These are phyloP conservation scores for Aix galericulata DNA, from an alignment of 2,113 vertebrate genomes.

Conservation along the genomic window DNA sequence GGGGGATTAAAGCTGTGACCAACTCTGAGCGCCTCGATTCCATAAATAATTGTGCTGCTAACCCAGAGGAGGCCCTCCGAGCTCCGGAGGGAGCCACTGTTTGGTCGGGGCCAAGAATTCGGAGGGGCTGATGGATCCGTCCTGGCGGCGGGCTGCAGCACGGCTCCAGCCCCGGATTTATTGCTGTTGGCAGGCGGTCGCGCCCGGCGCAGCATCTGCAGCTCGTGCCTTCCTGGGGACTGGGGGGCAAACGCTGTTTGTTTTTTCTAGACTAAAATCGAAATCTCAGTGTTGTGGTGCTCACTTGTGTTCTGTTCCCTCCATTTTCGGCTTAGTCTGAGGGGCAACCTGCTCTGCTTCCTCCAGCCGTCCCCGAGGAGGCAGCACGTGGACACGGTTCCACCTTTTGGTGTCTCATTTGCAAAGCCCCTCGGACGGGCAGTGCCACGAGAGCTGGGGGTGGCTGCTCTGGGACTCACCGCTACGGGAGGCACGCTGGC, in stretches of 20 bases:
- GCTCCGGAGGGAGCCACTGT: not conserved
- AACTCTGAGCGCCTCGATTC: not conserved
- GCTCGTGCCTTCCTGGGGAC: not conserved
- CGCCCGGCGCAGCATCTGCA: not conserved
- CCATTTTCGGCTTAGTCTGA: not conserved
- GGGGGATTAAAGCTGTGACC: not conserved
- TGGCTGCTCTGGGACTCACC: not conserved
- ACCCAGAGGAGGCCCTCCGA: no score
- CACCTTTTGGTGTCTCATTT: not conserved
- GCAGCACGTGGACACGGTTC: not conserved
- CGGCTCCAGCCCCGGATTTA: not conserved
- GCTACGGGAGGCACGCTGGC: not conserved
- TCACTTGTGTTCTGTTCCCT: not conserved
- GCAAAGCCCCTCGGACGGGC: not conserved
- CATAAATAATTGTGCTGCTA: not conserved
- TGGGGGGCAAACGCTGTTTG: not conserved
- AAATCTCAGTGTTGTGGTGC: not conserved
- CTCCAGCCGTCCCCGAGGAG: fast-evolving
- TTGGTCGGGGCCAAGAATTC: not conserved
- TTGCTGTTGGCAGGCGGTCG: not conserved
- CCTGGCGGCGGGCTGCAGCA: not conserved
- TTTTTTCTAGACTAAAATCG: not conserved
- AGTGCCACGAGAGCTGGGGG: not conserved
- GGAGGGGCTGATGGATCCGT: not conserved
- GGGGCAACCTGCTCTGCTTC: not conserved